Evolutionary conservation across 1,140 invertebrate genomes (phyloP), one percentile per base, ranked within the genome.

Genomic region (Antheraea mylitta): DNA sequence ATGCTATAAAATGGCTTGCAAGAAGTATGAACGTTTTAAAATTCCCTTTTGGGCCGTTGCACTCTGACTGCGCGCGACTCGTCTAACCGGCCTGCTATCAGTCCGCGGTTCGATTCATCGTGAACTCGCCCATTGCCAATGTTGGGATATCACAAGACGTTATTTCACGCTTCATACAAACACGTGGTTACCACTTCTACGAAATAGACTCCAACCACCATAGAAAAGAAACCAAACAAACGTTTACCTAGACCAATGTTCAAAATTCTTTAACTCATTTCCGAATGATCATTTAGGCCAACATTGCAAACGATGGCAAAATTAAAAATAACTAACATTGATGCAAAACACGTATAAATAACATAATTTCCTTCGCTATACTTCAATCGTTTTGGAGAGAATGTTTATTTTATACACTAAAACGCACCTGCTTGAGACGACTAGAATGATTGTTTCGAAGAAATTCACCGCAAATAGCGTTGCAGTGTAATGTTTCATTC

Each of bases 1-100:
- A 53, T 6, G 45, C 16, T n/a, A 53, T 53, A 53, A 53, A 61
- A 90, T 81, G 85, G 83, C 82, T 85, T 76, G 80, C 80, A 80
- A 85, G 86, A 80, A 85, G 86, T 86, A 83, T 79, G 82, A 81
- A 81, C 80, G 80, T 85, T 88, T 90, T 86, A 88, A 89, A 88
- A 89, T 87, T 88, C 86, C 84, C 86, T 86, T 83, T 91, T 91
- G 87, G 89, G 87, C 81, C 87, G 79, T 90, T 91, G 89, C 89
- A 91, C 89, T 88, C 87, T 58, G 58, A 75, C 75, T 75, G 76
- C 75, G 79, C 80, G 79, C 80, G 87, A 91, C 89, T 86, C 85
- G 89, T 91, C 82, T 87, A 90, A 91, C 89, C 89, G 89, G 89
- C 84, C 89, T 81, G 75, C 84, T 91, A 91, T 91, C 89, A 89